Conservation (phyloP, 2,888 invertebrate species). For the Bhutanitis thaidina region DNA sequence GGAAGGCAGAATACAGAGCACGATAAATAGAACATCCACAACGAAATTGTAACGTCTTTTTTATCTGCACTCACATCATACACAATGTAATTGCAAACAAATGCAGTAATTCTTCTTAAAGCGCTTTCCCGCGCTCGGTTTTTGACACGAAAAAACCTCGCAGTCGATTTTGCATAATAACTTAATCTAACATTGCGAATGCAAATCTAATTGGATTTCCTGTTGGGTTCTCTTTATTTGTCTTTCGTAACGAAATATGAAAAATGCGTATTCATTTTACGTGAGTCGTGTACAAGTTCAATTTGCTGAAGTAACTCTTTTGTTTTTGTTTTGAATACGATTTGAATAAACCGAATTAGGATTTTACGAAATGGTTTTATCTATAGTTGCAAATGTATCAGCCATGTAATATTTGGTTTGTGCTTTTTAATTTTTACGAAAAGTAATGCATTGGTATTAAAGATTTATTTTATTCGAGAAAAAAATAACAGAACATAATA, state of each 20-base stretch:
- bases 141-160: slow-evolving; percentile 54
- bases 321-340: slow-evolving; percentile 8
- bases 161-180: slow-evolving; percentile 69
- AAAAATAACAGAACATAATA: too few species aligned
- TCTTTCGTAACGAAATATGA: slow-evolving; percentile 33
- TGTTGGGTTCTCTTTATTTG: slow-evolving; percentile 48
- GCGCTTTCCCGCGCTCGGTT: slow-evolving; percentile 28
- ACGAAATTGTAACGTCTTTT: background rate
- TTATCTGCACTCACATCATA: background rate
- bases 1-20: background rate
- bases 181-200: slow-evolving; percentile 57
- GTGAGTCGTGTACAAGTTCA: slow-evolving; percentile 1
- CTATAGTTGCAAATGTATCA: too few species aligned
- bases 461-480: too few species aligned
- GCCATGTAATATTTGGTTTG: too few species aligned
- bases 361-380: too few species aligned
- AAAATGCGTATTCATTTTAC: slow-evolving; percentile 24
- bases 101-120: slow-evolving; percentile 25
- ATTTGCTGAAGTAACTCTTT: slow-evolving; percentile 14
- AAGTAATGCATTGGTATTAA: too few species aligned
- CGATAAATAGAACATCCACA: background rate
- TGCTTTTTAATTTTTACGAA: too few species aligned
- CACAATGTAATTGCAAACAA: slow-evolving; percentile 9
- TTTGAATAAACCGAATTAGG: background rate
- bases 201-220: slow-evolving; percentile 64